These are phyloP conservation scores for Capreolus pygargus DNA, from an alignment of 2,113 vertebrate species.

Conservation along the genomic window DNA sequence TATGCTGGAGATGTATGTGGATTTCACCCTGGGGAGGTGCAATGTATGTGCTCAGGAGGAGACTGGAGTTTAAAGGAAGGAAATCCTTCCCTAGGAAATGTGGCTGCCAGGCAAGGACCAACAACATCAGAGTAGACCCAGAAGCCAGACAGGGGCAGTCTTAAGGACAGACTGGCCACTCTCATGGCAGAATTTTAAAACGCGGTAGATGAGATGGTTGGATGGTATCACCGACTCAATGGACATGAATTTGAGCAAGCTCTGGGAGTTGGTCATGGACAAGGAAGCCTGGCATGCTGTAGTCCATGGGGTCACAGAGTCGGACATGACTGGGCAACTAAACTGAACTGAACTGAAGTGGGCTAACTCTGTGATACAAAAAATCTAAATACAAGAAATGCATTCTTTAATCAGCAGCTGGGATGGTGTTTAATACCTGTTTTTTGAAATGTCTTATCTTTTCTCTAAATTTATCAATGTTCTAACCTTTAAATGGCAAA, in stretches of 20 bases:
- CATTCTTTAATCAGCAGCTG: background rate
- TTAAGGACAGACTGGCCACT: background rate
- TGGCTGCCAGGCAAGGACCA: background rate
- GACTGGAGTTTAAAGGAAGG: background rate
- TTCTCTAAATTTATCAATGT: background rate
- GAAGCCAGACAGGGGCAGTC: background rate
- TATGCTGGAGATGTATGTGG: background rate
- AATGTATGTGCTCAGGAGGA: background rate
- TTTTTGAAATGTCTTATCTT: background rate
- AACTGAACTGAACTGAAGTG: background rate
- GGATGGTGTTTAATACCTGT: background rate
- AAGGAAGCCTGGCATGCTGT: background rate
- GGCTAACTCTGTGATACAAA: background rate
- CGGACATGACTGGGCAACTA: background rate
- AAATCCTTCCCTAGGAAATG: background rate
- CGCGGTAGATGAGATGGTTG: background rate
- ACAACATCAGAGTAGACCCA: background rate
- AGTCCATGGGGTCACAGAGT: background rate
- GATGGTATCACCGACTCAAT: background rate
- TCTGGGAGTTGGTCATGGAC: background rate
- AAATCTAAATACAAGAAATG: background rate
- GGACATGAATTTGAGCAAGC: background rate
- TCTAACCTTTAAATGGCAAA: background rate
- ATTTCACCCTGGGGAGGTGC: background rate
- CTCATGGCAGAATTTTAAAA: background rate